phyloP scores from a whole-genome alignment of 2,888 invertebrate species.

The Lumbricus terrestris region DNA sequence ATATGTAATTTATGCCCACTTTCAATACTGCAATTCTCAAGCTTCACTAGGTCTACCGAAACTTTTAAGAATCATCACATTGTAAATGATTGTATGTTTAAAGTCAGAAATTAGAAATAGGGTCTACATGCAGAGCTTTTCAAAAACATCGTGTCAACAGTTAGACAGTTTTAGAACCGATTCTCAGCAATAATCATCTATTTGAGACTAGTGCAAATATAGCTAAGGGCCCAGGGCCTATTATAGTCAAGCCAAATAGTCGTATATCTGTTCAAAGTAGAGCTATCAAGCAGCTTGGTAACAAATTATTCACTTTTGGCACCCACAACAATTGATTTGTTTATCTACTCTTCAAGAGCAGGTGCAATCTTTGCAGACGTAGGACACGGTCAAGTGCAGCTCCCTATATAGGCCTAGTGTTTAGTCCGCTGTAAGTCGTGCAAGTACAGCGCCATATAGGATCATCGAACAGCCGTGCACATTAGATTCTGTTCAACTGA shows the following conservation, averaged over 20 bases:
- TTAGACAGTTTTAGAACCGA: not conserved
- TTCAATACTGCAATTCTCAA: not conserved
- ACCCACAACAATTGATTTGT: not conserved
- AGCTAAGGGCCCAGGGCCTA: too few relatives aligned
- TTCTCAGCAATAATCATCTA: too few relatives aligned
- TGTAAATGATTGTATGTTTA: too few relatives aligned
- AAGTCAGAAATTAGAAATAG: not conserved
- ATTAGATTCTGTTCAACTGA: not conserved
- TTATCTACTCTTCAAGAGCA: not conserved
- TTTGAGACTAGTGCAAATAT: not conserved
- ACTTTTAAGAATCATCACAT: not conserved
- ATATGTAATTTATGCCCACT: not conserved
- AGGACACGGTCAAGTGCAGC: not conserved
- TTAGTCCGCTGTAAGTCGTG: not conserved
- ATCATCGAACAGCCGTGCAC: not conserved
- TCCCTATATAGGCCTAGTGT: too few relatives aligned
- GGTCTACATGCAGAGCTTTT: too few relatives aligned
- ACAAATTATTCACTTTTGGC: not conserved
- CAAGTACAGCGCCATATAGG: not conserved
- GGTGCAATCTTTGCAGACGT: not conserved
- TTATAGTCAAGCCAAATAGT: not conserved
- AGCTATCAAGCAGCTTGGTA: too few relatives aligned
- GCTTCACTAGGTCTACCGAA: too few relatives aligned
- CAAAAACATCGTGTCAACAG: not conserved
- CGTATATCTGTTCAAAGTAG: not conserved